phyloP scores from a whole-genome alignment of 92 coral and sea anemone genomes.

The Porites lobata region DNA sequence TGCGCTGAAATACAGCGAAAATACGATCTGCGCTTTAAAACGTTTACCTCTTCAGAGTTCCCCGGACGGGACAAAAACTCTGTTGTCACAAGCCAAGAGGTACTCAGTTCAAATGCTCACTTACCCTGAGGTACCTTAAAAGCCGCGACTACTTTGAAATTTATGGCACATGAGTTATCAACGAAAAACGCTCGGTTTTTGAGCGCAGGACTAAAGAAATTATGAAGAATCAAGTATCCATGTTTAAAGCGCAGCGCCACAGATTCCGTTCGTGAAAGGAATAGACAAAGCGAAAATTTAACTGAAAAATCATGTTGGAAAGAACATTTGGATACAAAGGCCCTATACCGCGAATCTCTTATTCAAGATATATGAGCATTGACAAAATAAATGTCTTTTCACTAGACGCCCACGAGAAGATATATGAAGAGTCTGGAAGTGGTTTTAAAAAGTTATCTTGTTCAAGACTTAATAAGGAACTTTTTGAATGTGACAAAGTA shows the following conservation, averaged over 20 bases:
- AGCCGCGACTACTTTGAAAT: too few species aligned
- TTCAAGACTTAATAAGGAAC: too few species aligned
- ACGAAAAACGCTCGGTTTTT: too few species aligned
- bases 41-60: not conserved
- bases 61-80: not conserved
- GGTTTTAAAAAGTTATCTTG: not conserved
- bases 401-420: not conserved
- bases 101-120: too few species aligned
- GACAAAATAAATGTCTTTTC: constrained; percentile 32
- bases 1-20: not conserved
- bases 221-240: too few species aligned
- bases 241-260: too few species aligned
- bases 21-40: too few species aligned
- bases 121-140: too few species aligned
- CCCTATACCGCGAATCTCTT: constrained; percentile 50
- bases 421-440: not conserved
- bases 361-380: constrained; percentile 71
- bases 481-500: not conserved
- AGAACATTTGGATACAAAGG: constrained; percentile 21
- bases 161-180: too few species aligned
- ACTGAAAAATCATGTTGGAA: constrained; percentile 4
- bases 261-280: too few species aligned
- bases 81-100: not conserved
- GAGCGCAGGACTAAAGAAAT: too few species aligned
- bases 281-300: not conserved